phyloP scores from a whole-genome alignment of 2,113 vertebrate genomes.

The Dunckerocampus dactyliophorus region DNA sequence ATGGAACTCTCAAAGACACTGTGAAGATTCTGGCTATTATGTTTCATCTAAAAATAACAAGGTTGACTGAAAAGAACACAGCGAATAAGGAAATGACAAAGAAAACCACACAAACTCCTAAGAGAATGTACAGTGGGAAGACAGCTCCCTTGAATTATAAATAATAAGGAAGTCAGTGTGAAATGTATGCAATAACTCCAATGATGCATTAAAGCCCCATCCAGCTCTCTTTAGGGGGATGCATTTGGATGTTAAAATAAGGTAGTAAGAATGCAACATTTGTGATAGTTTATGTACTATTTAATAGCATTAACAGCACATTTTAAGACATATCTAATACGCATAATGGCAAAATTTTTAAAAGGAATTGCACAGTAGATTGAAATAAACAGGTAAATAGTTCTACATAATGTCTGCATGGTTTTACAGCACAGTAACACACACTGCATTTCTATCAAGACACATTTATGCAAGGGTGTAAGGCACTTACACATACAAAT shows the following conservation, averaged over 20 bases:
- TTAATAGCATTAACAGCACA: too few relatives aligned
- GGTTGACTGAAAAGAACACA: slow-evolving; percentile 77
- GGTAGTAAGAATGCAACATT: neutral
- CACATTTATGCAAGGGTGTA: too few relatives aligned
- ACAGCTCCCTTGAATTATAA: slow-evolving; percentile 55
- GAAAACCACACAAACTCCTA: slow-evolving; percentile 42
- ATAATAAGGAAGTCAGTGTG: slow-evolving; percentile 51
- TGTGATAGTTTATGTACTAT: too few relatives aligned
- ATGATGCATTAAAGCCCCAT: slow-evolving; percentile 36
- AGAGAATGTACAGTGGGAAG: slow-evolving; percentile 58
- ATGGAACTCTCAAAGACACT: slow-evolving; percentile 61
- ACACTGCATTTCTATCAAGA: too few relatives aligned
- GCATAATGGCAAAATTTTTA: too few relatives aligned
- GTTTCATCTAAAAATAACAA: slow-evolving; percentile 79
- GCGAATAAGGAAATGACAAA: slow-evolving; percentile 36
- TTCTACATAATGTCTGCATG: too few relatives aligned
- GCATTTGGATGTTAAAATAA: neutral
- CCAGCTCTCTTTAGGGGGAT: slow-evolving; percentile 1
- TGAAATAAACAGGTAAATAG: too few relatives aligned
- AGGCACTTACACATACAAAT: too few relatives aligned
- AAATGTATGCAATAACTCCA: slow-evolving; percentile 51
- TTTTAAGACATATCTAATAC: too few relatives aligned
- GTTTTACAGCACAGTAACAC: too few relatives aligned
- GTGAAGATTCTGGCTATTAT: slow-evolving; percentile 64
- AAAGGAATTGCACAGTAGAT: too few relatives aligned